These are phyloP conservation scores for Pandemis corylana DNA, from an alignment of 2,888 invertebrate genomes.

Conservation along the genomic window DNA sequence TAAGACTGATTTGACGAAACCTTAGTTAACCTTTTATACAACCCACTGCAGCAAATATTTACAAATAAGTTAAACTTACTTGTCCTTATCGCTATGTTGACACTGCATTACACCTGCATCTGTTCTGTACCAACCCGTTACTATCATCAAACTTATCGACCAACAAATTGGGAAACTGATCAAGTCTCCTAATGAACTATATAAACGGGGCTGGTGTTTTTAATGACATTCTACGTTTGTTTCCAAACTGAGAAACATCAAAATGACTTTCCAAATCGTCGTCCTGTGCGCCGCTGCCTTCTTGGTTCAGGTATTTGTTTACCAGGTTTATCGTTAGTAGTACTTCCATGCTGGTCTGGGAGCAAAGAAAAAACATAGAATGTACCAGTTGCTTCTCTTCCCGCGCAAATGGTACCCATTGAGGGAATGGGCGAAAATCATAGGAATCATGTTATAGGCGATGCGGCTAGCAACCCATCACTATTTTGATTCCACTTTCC, in stretches of 20 bases:
- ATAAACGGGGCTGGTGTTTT: neutral
- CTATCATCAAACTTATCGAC: neutral
- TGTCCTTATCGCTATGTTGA: neutral
- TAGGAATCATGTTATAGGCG: too few species aligned
- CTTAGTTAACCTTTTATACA: constrained; percentile 11
- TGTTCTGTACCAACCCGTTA: neutral
- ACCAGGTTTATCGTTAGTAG: too few species aligned
- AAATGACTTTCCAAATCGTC: constrained; percentile 22
- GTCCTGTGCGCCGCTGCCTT: constrained; percentile 23
- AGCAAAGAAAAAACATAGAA: too few species aligned
- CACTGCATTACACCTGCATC: neutral
- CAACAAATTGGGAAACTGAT: neutral
- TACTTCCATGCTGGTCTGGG: too few species aligned
- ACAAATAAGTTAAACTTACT: neutral
- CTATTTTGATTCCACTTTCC: too few species aligned
- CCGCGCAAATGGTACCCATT: too few species aligned
- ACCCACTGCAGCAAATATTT: neutral
- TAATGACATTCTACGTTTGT: neutral
- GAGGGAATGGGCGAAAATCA: too few species aligned
- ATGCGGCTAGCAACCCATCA: too few species aligned
- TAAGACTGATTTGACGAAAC: constrained; percentile 1
- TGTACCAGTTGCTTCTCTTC: too few species aligned
- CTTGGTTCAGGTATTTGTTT: constrained; percentile 20
- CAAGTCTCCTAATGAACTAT: too few species aligned
- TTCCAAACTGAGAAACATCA: neutral